phyloP scores from a whole-genome alignment of 2,113 vertebrate species.

The Ornithorhynchus anatinus region DNA sequence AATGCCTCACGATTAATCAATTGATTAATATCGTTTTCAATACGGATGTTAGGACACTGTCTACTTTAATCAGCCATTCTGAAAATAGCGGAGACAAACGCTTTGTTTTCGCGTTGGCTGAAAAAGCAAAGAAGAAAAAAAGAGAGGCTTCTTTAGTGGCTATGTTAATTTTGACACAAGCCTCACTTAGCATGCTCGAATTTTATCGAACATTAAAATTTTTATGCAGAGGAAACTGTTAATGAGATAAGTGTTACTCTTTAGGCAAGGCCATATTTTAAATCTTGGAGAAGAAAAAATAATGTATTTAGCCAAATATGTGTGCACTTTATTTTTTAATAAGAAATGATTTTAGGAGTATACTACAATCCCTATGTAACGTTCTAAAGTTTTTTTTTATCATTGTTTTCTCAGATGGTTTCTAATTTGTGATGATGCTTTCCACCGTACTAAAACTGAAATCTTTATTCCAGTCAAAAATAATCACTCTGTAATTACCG shows the following conservation, averaged over 20 bases:
- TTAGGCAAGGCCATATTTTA: slow-evolving; percentile 66
- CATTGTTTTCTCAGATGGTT: slow-evolving; percentile 67
- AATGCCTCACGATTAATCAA: slow-evolving; percentile 96
- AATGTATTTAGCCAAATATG: slow-evolving; percentile 60
- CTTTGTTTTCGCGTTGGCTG: slow-evolving; percentile 67
- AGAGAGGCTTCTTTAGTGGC: slow-evolving; percentile 71
- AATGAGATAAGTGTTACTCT: slow-evolving; percentile 74
- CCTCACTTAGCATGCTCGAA: slow-evolving; percentile 59
- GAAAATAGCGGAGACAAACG: slow-evolving; percentile 91
- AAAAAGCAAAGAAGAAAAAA: too few relatives aligned
- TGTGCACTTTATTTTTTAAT: slow-evolving; percentile 55
- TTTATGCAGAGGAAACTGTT: slow-evolving; percentile 63
- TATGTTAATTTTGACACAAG: slow-evolving; percentile 72
- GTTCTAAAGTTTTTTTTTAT: slow-evolving; percentile 72
- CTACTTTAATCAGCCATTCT: slow-evolving; percentile 92
- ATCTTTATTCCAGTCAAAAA: slow-evolving; percentile 94
- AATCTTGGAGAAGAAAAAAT: slow-evolving; percentile 57
- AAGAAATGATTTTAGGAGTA: slow-evolving; percentile 68
- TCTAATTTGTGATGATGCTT: slow-evolving; percentile 85
- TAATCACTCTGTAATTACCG: slow-evolving; percentile 89
- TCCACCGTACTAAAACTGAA: slow-evolving; percentile 87
- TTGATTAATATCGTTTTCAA: slow-evolving; percentile 98
- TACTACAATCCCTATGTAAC: slow-evolving; percentile 70
- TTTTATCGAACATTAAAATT: slow-evolving; percentile 68
- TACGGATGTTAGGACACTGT: slow-evolving; percentile 94